A percentile compares a stretch with the other conserved stretches of the same genome.
Conservation (phyloP, 2,888 invertebrate species). For the Meandrusa payeni region DNA sequence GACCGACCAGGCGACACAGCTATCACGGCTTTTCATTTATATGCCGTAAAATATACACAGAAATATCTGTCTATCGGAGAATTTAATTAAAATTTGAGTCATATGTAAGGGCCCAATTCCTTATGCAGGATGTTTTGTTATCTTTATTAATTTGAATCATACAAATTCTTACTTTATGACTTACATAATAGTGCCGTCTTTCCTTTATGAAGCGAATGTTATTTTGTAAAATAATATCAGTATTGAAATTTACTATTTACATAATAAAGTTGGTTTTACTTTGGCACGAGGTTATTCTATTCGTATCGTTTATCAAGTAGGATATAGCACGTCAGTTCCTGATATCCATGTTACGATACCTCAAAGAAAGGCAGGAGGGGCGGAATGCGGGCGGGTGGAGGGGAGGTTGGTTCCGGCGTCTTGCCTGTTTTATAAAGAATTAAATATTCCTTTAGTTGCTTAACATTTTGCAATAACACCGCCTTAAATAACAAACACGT, state of each 20-base stretch:
- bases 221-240: slow-evolving; percentile 1
- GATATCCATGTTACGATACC: slow-evolving; percentile 47
- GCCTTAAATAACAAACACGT: too few species aligned
- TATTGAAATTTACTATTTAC: background rate
- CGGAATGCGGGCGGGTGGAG: background rate
- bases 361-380: slow-evolving; percentile 37
- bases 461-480: too few species aligned
- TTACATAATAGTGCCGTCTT: background rate
- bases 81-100: too few species aligned
- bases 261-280: background rate
- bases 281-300: background rate
- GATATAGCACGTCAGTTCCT: slow-evolving; percentile 53
- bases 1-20: too few species aligned
- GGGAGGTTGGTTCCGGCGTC: too few species aligned
- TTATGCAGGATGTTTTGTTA: slow-evolving; percentile 1
- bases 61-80: too few species aligned
- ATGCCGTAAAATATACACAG: too few species aligned
- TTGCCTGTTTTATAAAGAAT: slow-evolving; percentile 7
- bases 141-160: background rate
- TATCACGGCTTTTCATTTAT: too few species aligned
- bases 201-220: background rate
- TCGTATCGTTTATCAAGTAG: slow-evolving; percentile 55
- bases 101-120: slow-evolving; percentile 1
- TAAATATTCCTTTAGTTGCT: background rate
- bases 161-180: background rate